Evolutionary conservation across 2,888 invertebrate genomes (phyloP).

Genomic region (Pogonocherus hispidulus): DNA sequence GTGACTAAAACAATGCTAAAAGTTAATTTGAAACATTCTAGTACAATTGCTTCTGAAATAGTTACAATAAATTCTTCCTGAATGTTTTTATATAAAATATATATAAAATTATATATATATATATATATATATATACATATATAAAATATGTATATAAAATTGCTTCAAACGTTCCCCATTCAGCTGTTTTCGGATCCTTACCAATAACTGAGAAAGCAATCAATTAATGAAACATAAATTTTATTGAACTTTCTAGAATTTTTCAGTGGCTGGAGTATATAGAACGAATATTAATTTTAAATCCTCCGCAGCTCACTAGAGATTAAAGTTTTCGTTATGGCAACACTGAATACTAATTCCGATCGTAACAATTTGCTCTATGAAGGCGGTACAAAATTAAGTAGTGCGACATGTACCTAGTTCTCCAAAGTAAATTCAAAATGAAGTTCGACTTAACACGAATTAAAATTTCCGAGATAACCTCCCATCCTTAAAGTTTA

Average conservation of each 20-base stretch:
- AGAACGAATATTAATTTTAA: neutral
- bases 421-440: constrained; percentile 5
- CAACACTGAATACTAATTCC: constrained; percentile 6
- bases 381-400: neutral
- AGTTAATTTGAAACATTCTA: too few species aligned
- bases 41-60: too few species aligned
- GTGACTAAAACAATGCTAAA: too few species aligned
- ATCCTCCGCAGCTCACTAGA: neutral
- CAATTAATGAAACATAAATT: neutral
- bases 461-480: constrained; percentile 1
- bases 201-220: too few species aligned
- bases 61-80: too few species aligned
- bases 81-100: too few species aligned
- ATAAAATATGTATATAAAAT: too few species aligned
- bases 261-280: neutral
- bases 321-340: neutral
- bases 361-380: neutral
- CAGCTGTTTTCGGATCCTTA: too few species aligned
- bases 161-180: too few species aligned
- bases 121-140: too few species aligned
- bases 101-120: too few species aligned
- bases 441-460: constrained; percentile 1
- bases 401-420: neutral
- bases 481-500: neutral
- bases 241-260: neutral